phyloP scores from a whole-genome alignment of 2,888 invertebrate species.

The Acanthopleura granulata region DNA sequence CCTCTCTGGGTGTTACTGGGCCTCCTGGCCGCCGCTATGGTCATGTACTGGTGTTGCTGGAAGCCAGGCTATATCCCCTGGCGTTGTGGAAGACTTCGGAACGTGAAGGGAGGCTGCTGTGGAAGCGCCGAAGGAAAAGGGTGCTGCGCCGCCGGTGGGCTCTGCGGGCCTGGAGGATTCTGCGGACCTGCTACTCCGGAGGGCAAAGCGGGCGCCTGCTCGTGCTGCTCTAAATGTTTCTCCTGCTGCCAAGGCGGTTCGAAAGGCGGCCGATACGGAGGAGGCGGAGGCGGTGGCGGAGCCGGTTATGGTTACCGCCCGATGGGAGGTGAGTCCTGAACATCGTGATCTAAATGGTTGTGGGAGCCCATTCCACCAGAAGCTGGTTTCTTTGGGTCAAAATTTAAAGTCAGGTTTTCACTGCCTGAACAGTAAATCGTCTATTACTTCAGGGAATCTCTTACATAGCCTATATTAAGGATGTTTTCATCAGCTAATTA shows the following conservation, averaged over 20 bases:
- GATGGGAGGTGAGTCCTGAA: background rate
- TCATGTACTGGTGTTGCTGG: constrained; percentile 53
- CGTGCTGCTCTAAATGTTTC: constrained; percentile 14
- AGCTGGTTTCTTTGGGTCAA: no score
- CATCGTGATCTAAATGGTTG: no score
- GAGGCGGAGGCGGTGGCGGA: constrained; percentile 12
- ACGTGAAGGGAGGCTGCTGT: constrained; percentile 37
- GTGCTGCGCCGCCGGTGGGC: constrained; percentile 22
- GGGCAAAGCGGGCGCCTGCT: constrained; percentile 2
- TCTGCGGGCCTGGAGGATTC: background rate
- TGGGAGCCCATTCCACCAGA: no score
- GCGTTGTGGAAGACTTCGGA: constrained; percentile 48
- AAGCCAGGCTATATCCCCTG: constrained; percentile 52
- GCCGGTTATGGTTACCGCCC: background rate
- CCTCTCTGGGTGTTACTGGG: constrained; percentile 38
- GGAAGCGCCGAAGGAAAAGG: constrained; percentile 19
- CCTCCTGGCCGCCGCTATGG: constrained; percentile 25
- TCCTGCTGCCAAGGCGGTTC: constrained; percentile 14
- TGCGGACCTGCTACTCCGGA: background rate
- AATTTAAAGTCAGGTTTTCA: no score
- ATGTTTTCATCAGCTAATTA: no score
- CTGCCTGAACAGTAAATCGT: no score
- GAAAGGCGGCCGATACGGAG: background rate
- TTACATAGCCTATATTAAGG: no score
- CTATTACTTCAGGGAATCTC: no score